Evolutionary conservation across 2,888 invertebrate genomes (phyloP).

Genomic region (Cerastis rubricosa): DNA sequence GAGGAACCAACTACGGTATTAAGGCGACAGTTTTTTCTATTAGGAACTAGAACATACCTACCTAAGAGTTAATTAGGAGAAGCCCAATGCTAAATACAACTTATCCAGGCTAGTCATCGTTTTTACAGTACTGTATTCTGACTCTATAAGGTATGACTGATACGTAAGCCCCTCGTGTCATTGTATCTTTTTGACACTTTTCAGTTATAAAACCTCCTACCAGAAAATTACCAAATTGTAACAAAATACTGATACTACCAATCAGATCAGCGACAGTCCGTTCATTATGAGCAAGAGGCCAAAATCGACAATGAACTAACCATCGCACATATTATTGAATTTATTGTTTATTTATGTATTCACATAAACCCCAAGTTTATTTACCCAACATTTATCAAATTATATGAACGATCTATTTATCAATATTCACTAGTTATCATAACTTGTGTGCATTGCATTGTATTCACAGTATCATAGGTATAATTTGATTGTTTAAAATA

Average conservation of each 20-base stretch:
- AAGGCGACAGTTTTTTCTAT: not conserved
- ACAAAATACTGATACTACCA: not conserved
- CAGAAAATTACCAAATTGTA: not conserved
- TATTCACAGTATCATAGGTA: constrained; percentile 38
- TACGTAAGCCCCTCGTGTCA: not conserved
- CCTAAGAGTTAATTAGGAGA: not conserved
- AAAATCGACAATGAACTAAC: not conserved
- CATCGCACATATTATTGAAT: not conserved
- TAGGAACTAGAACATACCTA: not conserved
- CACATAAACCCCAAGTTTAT: constrained; percentile 35
- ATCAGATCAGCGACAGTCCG: not conserved
- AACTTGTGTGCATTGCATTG: constrained; percentile 28
- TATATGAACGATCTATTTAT: constrained; percentile 38
- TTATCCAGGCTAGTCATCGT: not conserved
- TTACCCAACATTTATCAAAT: constrained; percentile 31
- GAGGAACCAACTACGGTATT: not conserved
- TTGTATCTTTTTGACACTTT: not conserved
- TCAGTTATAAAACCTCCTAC: not conserved
- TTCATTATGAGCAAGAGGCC: not conserved
- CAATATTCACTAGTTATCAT: constrained; percentile 14
- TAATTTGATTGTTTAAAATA: constrained; percentile 43
- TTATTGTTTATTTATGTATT: constrained; percentile 1
- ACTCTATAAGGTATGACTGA: not conserved
- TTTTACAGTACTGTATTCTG: not conserved
- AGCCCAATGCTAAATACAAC: not conserved